phyloP scores from a whole-genome alignment of 2,797 vertebrate species.

The Botia kubotai region DNA sequence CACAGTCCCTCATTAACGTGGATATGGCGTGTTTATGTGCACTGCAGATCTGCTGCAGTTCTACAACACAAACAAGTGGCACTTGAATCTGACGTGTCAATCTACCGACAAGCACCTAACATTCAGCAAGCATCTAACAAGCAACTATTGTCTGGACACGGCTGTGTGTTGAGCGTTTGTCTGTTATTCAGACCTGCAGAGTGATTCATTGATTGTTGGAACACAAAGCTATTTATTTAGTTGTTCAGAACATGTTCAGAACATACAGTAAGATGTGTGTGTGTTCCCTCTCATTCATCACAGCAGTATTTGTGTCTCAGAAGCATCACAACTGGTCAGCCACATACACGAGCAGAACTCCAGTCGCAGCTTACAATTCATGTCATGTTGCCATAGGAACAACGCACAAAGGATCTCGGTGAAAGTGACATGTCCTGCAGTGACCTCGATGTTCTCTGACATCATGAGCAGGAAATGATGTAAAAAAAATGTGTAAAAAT shows the following conservation, averaged over 20 bases:
- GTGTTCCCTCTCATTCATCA: neutral
- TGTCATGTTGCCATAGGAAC: constrained; percentile 56
- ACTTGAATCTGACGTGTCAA: too few species aligned
- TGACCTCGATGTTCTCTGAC: neutral
- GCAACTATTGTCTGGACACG: neutral
- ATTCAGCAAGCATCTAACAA: too few species aligned
- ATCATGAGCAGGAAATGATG: neutral
- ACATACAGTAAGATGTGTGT: neutral
- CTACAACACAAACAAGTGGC: too few species aligned
- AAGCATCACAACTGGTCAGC: constrained; percentile 13
- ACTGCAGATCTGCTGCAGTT: neutral
- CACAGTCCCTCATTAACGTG: too few species aligned
- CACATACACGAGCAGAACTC: too few species aligned
- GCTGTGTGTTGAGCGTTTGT: neutral
- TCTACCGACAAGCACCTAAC: too few species aligned
- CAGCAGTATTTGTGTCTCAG: constrained; percentile 15
- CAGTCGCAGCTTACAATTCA: neutral
- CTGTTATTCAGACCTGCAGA: neutral
- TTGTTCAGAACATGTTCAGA: neutral
- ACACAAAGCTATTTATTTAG: neutral
- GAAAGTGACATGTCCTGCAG: neutral
- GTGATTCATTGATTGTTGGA: constrained; percentile 5
- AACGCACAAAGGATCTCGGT: constrained; percentile 18
- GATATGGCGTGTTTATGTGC: neutral
- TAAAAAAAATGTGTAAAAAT: too few species aligned